Evolutionary conservation across 1,140 invertebrate species (phyloP).

Genomic region (Drosophila pseudoananassae): DNA sequence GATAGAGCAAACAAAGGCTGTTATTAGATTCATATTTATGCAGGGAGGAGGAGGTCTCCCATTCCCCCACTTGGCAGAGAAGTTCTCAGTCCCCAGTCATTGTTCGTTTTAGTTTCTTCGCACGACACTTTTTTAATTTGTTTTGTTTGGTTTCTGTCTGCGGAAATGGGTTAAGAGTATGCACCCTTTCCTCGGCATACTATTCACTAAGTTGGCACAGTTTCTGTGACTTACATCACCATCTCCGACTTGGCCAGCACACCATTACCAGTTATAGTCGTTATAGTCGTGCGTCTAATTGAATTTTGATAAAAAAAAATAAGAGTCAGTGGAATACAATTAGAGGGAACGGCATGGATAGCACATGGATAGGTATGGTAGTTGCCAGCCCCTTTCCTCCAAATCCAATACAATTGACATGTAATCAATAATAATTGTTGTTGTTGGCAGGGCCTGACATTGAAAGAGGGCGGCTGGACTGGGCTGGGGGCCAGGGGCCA

Average conservation of each 20-base stretch:
- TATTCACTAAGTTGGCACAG: slow-evolving; percentile 3
- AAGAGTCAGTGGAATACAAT: slow-evolving; percentile 21
- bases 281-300: slow-evolving; percentile 63
- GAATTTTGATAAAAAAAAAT: slow-evolving; percentile 61
- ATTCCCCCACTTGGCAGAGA: no score
- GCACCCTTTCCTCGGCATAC: slow-evolving; percentile 34
- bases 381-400: slow-evolving; percentile 18
- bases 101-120: slow-evolving; percentile 2
- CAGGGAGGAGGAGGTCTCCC: slow-evolving; percentile 12
- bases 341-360: slow-evolving; percentile 13
- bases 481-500: slow-evolving; percentile 3
- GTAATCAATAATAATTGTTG: slow-evolving; percentile 74
- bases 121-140: slow-evolving; percentile 41
- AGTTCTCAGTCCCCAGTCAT: not conserved
- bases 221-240: slow-evolving; percentile 50
- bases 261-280: slow-evolving; percentile 55
- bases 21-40: slow-evolving; percentile 70
- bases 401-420: slow-evolving; percentile 66
- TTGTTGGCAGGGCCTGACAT: slow-evolving; percentile 59
- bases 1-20: slow-evolving; percentile 60
- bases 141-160: slow-evolving; percentile 14
- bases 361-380: not conserved
- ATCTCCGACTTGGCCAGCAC: slow-evolving; percentile 23
- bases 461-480: slow-evolving; percentile 23
- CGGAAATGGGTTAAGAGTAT: slow-evolving; percentile 72